phyloP scores from a whole-genome alignment of 2,113 vertebrate genomes.

The Menura novaehollandiae region DNA sequence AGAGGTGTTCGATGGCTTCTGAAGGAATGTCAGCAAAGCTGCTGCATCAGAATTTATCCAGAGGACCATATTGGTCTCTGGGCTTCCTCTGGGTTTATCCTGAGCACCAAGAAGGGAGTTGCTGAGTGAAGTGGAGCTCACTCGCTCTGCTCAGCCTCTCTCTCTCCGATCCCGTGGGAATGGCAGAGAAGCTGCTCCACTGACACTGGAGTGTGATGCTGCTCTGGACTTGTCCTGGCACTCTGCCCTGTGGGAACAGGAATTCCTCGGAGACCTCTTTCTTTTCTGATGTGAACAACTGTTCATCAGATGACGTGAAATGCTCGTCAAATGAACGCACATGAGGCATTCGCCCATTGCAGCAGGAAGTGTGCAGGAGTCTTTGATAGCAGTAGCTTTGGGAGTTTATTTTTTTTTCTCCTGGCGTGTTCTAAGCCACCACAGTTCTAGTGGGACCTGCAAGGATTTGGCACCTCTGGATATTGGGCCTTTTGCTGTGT shows the following conservation, averaged over 20 bases:
- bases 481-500: not conserved
- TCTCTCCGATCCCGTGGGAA: not conserved
- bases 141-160: accelerated
- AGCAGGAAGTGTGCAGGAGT: not conserved
- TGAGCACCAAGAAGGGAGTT: not conserved
- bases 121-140: accelerated
- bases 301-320: not conserved
- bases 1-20: not conserved
- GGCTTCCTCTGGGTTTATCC: not conserved
- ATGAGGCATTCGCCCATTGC: not conserved
- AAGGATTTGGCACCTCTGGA: not conserved
- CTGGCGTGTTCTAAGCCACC: accelerated
- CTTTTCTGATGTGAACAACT: not conserved
- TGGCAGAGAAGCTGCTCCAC: not conserved
- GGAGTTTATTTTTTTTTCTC: not conserved
- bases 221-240: not conserved
- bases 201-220: not conserved
- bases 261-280: not conserved
- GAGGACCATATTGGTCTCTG: not conserved
- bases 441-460: not conserved
- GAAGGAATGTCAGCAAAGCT: not conserved
- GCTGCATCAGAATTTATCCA: not conserved
- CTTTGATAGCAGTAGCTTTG: not conserved
- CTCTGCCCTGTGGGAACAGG: not conserved
- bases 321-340: not conserved